Percentiles rank a stretch among this genome's conserved stretches.
These are phyloP conservation scores for Dryomyza anilis DNA, from an alignment of 2,888 invertebrate genomes.

Conservation along the genomic window DNA sequence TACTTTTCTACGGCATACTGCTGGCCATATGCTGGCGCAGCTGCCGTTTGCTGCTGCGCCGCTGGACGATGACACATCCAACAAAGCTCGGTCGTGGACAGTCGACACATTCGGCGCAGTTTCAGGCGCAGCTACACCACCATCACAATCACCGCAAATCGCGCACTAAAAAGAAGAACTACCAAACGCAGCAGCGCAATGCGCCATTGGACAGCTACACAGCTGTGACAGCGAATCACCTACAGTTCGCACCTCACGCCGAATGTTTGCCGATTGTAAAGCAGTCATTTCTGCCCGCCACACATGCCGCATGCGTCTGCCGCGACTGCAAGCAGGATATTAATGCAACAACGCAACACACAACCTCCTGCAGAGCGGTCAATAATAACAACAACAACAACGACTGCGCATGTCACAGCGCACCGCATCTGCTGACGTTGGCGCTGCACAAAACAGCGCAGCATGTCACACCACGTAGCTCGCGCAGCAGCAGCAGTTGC, in stretches of 20 bases:
- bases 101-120: conserved; percentile 8
- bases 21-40: conserved; percentile 49
- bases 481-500: conserved; percentile 59
- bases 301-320: conserved; percentile 61
- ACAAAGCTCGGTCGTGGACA: background rate
- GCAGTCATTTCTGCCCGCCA: conserved; percentile 32
- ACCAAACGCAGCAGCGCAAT: conserved; percentile 14
- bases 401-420: conserved; percentile 44
- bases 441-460: conserved; percentile 39
- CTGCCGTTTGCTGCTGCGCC: conserved; percentile 41
- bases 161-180: conserved; percentile 54
- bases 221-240: conserved; percentile 19
- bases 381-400: conserved; percentile 66
- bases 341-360: conserved; percentile 69
- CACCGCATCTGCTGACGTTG: conserved; percentile 41
- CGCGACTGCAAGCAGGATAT: conserved; percentile 72
- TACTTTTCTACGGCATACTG: conserved; percentile 73
- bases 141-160: conserved; percentile 53
- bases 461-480: conserved; percentile 46
- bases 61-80: conserved; percentile 20
- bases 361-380: conserved; percentile 70
- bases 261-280: conserved; percentile 38
- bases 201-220: conserved; percentile 27
- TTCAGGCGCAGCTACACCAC: conserved; percentile 40
- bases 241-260: conserved; percentile 28